These are phyloP conservation scores for Diarsia dahlii DNA, from an alignment of 2,888 invertebrate species.

Conservation along the genomic window DNA sequence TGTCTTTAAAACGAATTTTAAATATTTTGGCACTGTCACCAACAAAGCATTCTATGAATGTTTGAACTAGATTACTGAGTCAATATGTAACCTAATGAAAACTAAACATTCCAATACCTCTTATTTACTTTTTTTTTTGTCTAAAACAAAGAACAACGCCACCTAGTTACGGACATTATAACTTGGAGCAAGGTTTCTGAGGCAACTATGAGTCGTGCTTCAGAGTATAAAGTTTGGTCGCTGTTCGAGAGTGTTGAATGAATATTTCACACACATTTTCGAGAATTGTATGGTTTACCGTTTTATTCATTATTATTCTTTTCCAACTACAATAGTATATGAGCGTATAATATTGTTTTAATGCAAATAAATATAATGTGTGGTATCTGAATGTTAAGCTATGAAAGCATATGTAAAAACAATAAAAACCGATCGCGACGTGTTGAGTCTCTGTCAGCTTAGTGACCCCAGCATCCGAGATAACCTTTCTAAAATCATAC, in stretches of 20 bases:
- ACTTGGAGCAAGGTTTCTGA: constrained; percentile 51
- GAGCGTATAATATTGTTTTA: not conserved
- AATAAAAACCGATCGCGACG: not conserved
- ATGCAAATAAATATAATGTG: not conserved
- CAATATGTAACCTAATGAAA: not conserved
- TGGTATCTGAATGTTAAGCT: too few relatives aligned
- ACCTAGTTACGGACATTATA: constrained; percentile 45
- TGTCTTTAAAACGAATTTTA: not conserved
- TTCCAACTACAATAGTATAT: too few relatives aligned
- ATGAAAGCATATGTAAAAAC: not conserved
- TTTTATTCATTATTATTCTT: not conserved
- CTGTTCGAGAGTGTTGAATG: not conserved
- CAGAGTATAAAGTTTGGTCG: constrained; percentile 3
- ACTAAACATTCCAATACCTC: not conserved
- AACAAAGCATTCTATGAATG: not conserved
- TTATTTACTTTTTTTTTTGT: not conserved
- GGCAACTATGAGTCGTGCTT: not conserved
- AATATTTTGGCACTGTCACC: not conserved
- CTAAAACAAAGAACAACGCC: constrained; percentile 45
- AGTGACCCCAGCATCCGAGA: constrained; percentile 3
- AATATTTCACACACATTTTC: not conserved
- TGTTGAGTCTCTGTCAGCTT: not conserved
- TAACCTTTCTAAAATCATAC: constrained; percentile 28
- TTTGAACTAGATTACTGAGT: not conserved
- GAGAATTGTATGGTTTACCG: not conserved